Evolutionary conservation across 2,113 vertebrate genomes (phyloP), one percentile per base, ranked within the genome.

Genomic region (Australoheros scitulus): DNA sequence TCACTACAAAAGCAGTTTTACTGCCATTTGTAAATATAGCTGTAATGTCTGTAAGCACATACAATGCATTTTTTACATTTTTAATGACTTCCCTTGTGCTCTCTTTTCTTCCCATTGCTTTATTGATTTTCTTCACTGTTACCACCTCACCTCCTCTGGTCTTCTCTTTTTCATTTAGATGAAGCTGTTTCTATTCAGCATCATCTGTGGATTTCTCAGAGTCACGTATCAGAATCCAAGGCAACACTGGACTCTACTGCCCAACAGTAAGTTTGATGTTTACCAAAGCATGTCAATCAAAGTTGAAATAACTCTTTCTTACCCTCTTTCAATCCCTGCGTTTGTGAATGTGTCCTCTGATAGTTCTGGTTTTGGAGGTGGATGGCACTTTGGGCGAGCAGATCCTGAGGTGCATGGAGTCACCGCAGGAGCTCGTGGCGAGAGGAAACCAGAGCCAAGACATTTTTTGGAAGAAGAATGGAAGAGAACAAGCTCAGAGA

Each of bases 361-460:
- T 83, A 95, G 94, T 87, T 84, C 63, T 94, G 63, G 89, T 95
- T n/a, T 32, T 93, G 85, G 83, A 93, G 2, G 91, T 93, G 76
- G 63, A 90, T 11, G 93, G 92, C 32, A 22, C 43, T 4, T 0
- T 11, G 65, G 76, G 78, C 41, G 77, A 84, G 13, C 80, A 82
- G 3, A 38, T 70, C 1, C 32, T 95, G 64, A 92, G 57, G 70
- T 95, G 94, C 63, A 22, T 93, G 57, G 81, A 83, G 50, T 43
- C 17, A 0, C 64, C 64, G 9, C 63, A 82, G 43, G 85, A 85
- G n/a, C 18, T 29, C 17, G 8, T 3, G 6, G 57, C 11, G 7
- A 79, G 41, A 29, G 29, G 15, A 24, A 24, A 61, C 10, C 7
- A 68, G 59, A 79, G 32, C 32, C 41, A 32, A 58, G 85, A 88